Conservation (phyloP, 1,140 invertebrate genomes). For the Nephila pilipes region DNA sequence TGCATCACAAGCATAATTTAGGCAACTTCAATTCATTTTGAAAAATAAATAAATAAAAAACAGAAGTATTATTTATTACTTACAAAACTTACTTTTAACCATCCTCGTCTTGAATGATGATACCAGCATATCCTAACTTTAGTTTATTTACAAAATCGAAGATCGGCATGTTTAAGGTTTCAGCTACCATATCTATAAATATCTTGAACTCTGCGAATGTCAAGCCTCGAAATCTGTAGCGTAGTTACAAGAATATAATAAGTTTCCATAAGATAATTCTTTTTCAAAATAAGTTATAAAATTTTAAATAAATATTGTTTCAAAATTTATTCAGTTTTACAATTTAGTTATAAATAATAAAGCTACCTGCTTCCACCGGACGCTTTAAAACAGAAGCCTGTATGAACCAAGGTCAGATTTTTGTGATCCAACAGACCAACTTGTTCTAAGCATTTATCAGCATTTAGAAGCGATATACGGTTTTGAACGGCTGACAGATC, state of each 20-base stretch:
- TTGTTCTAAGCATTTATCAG: slow-evolving; percentile 48
- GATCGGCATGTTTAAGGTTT: not conserved
- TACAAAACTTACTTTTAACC: not conserved
- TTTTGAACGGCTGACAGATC: slow-evolving; percentile 13
- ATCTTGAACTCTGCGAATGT: slow-evolving; percentile 1
- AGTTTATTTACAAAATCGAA: slow-evolving; percentile 13
- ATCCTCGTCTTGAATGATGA: not conserved
- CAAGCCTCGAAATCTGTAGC: not conserved
- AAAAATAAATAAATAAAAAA: not conserved
- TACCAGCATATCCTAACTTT: slow-evolving; percentile 25
- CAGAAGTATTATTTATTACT: not conserved
- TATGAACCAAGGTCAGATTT: slow-evolving; percentile 18
- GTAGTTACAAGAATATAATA: too few relatives aligned
- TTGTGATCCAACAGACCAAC: slow-evolving; percentile 50
- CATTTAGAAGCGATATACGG: not conserved
- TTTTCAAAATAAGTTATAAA: too few relatives aligned
- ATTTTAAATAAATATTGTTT: not conserved
- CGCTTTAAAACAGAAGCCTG: slow-evolving; percentile 48
- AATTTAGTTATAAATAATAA: not conserved
- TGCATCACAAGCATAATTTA: too few relatives aligned
- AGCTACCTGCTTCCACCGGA: slow-evolving; percentile 46
- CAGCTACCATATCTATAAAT: slow-evolving; percentile 28
- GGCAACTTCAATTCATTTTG: not conserved
- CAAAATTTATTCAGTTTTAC: not conserved
- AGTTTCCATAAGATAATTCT: too few relatives aligned